Percentiles rank a stretch among this genome's conserved stretches.
phyloP scores from a whole-genome alignment of 2,888 invertebrate species.

The Lycophotia porphyrea region DNA sequence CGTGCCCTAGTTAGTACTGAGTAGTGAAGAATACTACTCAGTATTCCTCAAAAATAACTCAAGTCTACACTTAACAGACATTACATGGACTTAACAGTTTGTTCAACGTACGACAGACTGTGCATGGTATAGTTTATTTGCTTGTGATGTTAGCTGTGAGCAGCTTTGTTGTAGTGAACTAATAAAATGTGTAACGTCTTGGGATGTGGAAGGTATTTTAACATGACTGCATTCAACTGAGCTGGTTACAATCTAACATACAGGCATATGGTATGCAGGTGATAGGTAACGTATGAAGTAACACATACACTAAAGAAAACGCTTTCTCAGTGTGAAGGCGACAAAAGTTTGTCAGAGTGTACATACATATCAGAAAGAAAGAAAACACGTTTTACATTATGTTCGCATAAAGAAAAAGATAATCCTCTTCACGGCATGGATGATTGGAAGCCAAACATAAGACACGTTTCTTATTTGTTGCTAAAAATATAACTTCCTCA shows the following conservation, averaged over 20 bases:
- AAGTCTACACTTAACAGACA: slow-evolving; percentile 10
- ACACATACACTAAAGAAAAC: no score
- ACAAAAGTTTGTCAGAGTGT: neutral
- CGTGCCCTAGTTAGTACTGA: slow-evolving; percentile 3
- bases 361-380: neutral
- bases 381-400: neutral
- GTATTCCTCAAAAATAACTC: neutral
- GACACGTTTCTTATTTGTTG: neutral
- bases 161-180: neutral
- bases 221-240: neutral
- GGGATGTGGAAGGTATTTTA: neutral
- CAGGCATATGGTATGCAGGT: neutral
- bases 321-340: neutral
- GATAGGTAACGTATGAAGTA: neutral
- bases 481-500: slow-evolving; percentile 19
- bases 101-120: neutral
- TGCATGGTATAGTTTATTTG: slow-evolving; percentile 3
- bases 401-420: neutral
- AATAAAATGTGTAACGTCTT: slow-evolving; percentile 3
- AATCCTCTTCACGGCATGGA: neutral
- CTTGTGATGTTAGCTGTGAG: neutral
- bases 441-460: slow-evolving; percentile 2
- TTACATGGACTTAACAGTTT: slow-evolving; percentile 3
- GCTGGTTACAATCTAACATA: neutral
- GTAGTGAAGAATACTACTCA: neutral